Base-by-base conservation (phyloP, 2,888 invertebrate species). In the Caenorhabditis sp. region DNA sequence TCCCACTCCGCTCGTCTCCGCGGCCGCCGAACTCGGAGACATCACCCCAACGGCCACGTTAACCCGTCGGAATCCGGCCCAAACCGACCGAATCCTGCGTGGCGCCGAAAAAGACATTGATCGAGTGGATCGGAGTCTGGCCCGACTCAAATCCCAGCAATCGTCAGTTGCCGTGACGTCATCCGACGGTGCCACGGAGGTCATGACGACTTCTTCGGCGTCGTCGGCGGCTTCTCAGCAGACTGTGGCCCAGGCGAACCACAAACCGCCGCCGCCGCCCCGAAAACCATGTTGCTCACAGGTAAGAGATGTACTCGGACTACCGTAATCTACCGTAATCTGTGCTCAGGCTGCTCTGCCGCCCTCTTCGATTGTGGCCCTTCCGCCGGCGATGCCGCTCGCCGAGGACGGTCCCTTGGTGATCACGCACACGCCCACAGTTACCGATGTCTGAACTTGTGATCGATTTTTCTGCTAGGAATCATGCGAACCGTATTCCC, bases 391-490 rank as follows among this genome's bases (percentile, higher is more conserved):
- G 15, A 82, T 79, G 78, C 68, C 78, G 7, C 56, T 84, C 2
- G 61, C 75, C 9, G 84, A 83, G 66, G 80, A 81, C 48, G 84
- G 84, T 1, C 84, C 84, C 1, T 65, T 84, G 4, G 84, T 84
- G 20, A 74, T 84, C 55, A 76, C 83, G 20, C 77, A 82, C 26
- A 80, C 81, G 5, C 83, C 83, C 17, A 84, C 84, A 20, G 80
- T 84, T 15, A 84, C 84, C 32, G 84, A 84, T 68, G 84, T 84
- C 55, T 84, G 26, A 70, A 43, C 30, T 59, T 74, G 68, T 75
- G 74, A 68, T 75, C 46, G 20, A n/a, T 48, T 63, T 52, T 46
- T 35, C 39, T 59, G 13, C 7, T 68, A 68, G 58, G 58, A 68
- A 68, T 30, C 24, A 41, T 59, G n/a, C 66, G 39, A 37, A 24